A percentile compares a stretch with the other conserved stretches of the same genome.
Conservation (phyloP, 2,888 invertebrate species). For the Hypomecis atomaria region DNA sequence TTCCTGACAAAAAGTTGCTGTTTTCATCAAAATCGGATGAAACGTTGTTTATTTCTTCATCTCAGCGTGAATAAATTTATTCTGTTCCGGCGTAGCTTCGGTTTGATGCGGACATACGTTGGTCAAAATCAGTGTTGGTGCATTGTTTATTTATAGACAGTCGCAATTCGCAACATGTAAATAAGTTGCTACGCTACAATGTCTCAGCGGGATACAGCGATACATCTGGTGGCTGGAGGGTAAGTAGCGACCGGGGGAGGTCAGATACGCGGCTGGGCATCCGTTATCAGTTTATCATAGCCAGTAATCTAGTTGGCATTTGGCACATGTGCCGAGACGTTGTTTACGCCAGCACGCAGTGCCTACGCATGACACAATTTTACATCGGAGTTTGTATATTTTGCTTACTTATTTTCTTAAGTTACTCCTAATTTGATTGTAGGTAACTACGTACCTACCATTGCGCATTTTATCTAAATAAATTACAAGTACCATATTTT, state of each 20-base stretch:
- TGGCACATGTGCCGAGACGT: slow-evolving; percentile 61
- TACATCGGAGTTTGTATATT: slow-evolving; percentile 8
- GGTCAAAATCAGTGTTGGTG: slow-evolving; percentile 66
- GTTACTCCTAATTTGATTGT: background rate
- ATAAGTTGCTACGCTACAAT: slow-evolving; percentile 80
- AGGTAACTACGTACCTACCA: no score
- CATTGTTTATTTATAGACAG: slow-evolving; percentile 85
- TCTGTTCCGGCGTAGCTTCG: slow-evolving; percentile 42
- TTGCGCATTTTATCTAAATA: no score
- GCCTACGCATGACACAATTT: slow-evolving; percentile 52
- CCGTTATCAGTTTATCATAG: slow-evolving; percentile 44
- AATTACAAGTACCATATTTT: background rate
- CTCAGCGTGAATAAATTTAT: slow-evolving; percentile 30
- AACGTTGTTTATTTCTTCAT: slow-evolving; percentile 6
- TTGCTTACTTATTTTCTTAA: background rate
- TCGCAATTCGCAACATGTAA: slow-evolving; percentile 82
- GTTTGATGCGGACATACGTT: slow-evolving; percentile 53
- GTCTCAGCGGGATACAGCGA: slow-evolving; percentile 94
- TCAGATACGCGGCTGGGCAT: slow-evolving; percentile 30
- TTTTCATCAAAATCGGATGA: slow-evolving; percentile 26
- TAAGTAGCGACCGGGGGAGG: slow-evolving; percentile 81
- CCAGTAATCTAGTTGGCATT: slow-evolving; percentile 48
- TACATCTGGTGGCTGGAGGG: slow-evolving; percentile 98
- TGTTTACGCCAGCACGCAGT: slow-evolving; percentile 59
- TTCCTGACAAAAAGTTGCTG: slow-evolving; percentile 42